phyloP scores from a whole-genome alignment of 2,888 invertebrate genomes.

The Liposcelis brunnea region DNA sequence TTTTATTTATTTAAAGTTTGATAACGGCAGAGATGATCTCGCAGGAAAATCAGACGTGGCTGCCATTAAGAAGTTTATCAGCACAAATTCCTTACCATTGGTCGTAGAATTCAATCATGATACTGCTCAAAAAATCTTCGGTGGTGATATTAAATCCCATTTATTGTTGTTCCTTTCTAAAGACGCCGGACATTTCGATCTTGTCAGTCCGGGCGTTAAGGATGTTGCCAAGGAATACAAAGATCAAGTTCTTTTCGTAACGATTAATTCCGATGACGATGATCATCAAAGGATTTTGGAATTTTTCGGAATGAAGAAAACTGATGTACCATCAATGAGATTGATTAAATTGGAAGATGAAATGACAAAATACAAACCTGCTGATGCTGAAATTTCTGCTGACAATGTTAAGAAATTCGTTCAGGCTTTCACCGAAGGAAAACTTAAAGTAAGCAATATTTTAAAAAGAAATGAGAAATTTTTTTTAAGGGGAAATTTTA shows the following conservation, averaged over 20 bases:
- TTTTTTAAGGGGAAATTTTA: neutral
- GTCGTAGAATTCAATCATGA: conserved; percentile 95
- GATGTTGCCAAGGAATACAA: conserved; percentile 78
- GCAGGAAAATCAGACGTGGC: conserved; percentile 44
- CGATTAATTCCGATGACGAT: conserved; percentile 85
- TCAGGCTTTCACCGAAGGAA: conserved; percentile 74
- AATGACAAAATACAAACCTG: conserved; percentile 95
- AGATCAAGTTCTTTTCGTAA: conserved; percentile 81
- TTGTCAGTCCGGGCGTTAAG: conserved; percentile 58
- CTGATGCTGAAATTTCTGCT: conserved; percentile 46
- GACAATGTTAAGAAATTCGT: conserved; percentile 67
- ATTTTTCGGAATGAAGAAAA: conserved; percentile 96
- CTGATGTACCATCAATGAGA: conserved; percentile 78
- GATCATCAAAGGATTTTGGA: conserved; percentile 96
- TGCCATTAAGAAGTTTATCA: conserved; percentile 62
- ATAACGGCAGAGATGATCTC: conserved; percentile 61
- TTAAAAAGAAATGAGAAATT: neutral
- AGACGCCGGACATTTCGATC: conserved; percentile 68
- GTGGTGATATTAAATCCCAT: conserved; percentile 94
- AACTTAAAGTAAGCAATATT: conserved; percentile 47
- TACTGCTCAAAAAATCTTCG: conserved; percentile 95
- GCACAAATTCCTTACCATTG: conserved; percentile 67
- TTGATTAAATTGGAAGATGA: conserved; percentile 91
- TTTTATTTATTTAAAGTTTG: conserved; percentile 42
- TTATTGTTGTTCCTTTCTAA: conserved; percentile 89